Evolutionary conservation across 2,113 vertebrate genomes (phyloP).

Genomic region (Papio anubis): DNA sequence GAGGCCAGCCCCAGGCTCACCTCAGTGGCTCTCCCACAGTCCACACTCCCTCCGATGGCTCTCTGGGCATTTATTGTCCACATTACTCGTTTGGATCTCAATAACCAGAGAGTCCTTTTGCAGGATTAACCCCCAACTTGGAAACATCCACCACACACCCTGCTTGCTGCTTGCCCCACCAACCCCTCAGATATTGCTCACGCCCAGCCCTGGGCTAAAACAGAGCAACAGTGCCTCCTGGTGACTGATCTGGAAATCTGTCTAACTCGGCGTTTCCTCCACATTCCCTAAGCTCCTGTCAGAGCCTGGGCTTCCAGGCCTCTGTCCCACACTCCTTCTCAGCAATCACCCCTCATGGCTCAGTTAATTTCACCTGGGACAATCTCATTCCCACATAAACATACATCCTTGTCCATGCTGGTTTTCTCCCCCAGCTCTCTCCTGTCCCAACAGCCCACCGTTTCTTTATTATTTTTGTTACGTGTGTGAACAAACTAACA

Average conservation of each 20-base stretch:
- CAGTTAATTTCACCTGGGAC: background rate
- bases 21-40: accelerated
- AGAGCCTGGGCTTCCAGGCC: background rate
- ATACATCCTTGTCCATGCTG: accelerated
- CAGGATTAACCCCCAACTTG: background rate
- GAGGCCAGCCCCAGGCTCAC: background rate
- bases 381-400: accelerated
- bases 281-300: accelerated
- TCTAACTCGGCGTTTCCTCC: background rate
- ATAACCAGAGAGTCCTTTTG: background rate
- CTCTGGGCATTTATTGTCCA: background rate
- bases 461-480: background rate
- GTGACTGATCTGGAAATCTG: background rate
- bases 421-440: background rate
- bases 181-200: background rate
- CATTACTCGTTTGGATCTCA: background rate
- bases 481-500: background rate
- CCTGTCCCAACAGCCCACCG: background rate
- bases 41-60: background rate
- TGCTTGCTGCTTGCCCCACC: background rate
- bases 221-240: constrained; percentile 5
- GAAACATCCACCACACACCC: background rate
- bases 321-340: background rate
- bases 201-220: background rate
- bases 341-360: background rate